Percentiles rank a stretch among this genome's conserved stretches.
Evolutionary conservation across 1,140 invertebrate genomes (phyloP).

Genomic region (Oedothorax gibbosus): DNA sequence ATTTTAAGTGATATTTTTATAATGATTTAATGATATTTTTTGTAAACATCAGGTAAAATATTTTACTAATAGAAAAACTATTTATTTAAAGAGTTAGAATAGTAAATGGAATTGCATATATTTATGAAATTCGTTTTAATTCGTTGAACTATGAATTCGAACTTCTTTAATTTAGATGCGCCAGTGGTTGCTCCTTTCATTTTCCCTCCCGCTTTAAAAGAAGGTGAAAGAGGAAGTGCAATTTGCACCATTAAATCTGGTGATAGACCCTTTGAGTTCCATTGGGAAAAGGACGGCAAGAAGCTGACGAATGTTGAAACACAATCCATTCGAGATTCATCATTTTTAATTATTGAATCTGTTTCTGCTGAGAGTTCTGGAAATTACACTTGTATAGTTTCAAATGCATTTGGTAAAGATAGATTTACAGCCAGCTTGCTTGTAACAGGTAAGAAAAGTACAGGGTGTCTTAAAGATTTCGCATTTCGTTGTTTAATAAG

Average conservation of each 20-base stretch:
- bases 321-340: slow-evolving; percentile 27
- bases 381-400: slow-evolving; percentile 71
- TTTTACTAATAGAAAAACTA: too few species aligned
- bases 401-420: slow-evolving; percentile 76
- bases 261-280: slow-evolving; percentile 37
- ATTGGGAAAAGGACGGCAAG: slow-evolving; percentile 39
- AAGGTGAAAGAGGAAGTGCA: slow-evolving; percentile 37
- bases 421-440: slow-evolving; percentile 75
- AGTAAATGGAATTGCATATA: too few species aligned
- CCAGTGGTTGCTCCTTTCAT: slow-evolving; percentile 36
- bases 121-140: too few species aligned
- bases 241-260: slow-evolving; percentile 42
- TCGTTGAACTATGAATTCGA: too few species aligned
- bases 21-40: too few species aligned
- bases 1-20: too few species aligned
- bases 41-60: too few species aligned
- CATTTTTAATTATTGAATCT: slow-evolving; percentile 39
- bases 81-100: too few species aligned
- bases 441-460: slow-evolving; percentile 75
- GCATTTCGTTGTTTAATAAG: neutral
- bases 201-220: slow-evolving; percentile 32
- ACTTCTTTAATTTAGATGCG: slow-evolving; percentile 8
- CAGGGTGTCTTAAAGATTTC: neutral
- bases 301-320: slow-evolving; percentile 19
- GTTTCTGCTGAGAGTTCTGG: slow-evolving; percentile 57